Conservation (phyloP, 2,888 invertebrate species). For the Drosophila paracracens region DNA sequence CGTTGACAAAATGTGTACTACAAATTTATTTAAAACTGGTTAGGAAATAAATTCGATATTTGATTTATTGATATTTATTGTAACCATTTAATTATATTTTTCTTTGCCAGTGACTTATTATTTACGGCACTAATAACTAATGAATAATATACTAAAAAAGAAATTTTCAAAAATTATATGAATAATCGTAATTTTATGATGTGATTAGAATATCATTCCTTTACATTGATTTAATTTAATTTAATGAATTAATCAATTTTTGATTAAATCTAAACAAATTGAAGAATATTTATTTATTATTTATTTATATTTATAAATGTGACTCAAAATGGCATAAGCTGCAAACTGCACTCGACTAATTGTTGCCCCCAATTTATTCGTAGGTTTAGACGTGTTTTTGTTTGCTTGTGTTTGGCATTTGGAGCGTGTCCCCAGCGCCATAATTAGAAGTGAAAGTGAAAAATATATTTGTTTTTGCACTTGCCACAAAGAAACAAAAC, state of each 20-base stretch:
- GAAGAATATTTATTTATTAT: not conserved
- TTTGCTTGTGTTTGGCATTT: conserved; percentile 60
- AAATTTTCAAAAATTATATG: too few relatives aligned
- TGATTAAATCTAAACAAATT: not conserved
- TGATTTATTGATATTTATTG: not conserved
- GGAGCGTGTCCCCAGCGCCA: conserved; percentile 65
- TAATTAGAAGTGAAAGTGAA: conserved; percentile 69
- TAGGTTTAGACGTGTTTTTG: conserved; percentile 3
- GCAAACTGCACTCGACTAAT: conserved; percentile 3
- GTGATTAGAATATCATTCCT: too few relatives aligned
- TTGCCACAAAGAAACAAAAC: conserved; percentile 31
- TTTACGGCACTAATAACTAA: too few relatives aligned
- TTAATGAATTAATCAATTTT: not conserved
- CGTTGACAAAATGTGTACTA: not conserved
- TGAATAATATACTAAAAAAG: not conserved
- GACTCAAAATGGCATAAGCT: not conserved
- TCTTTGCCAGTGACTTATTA: not conserved
- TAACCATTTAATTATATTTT: not conserved
- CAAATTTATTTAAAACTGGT: not conserved
- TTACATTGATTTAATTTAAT: too few relatives aligned
- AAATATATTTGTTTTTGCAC: conserved; percentile 64
- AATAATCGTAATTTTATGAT: too few relatives aligned
- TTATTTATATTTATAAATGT: too few relatives aligned
- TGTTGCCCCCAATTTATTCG: conserved; percentile 24
- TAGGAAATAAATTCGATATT: not conserved